Percentiles rank a stretch among this genome's conserved stretches.
Evolutionary conservation across 2,113 vertebrate species (phyloP).

Genomic region (Perccottus glenii): DNA sequence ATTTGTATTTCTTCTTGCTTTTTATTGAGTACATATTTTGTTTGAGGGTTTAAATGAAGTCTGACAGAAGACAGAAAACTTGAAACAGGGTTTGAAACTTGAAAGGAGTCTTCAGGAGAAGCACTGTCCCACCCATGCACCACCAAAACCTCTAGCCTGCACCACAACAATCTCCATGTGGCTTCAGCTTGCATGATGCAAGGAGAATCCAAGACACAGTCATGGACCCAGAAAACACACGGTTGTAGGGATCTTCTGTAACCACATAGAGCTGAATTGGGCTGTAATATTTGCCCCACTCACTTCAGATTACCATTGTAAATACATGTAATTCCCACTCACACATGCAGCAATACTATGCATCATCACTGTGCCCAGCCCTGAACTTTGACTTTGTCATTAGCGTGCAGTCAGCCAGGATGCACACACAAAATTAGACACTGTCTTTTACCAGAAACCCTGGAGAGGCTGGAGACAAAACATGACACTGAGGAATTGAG

Average conservation of each 20-base stretch:
- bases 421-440: slow-evolving; percentile 27
- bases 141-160: slow-evolving; percentile 16
- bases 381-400: slow-evolving; percentile 35
- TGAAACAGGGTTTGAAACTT: neutral
- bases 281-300: neutral
- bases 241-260: no score
- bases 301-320: neutral
- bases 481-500: neutral
- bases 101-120: neutral
- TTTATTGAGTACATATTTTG: neutral
- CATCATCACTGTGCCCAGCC: slow-evolving; percentile 7
- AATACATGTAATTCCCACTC: neutral
- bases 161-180: slow-evolving; percentile 25
- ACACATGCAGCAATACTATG: slow-evolving; percentile 1
- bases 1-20: no score
- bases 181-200: neutral
- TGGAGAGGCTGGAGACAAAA: slow-evolving; percentile 1
- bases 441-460: neutral
- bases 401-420: slow-evolving; percentile 1
- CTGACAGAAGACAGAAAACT: neutral
- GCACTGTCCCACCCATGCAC: slow-evolving; percentile 4
- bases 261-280: slow-evolving; percentile 23
- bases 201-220: neutral
- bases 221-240: neutral
- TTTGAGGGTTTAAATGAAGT: neutral